These are phyloP conservation scores for Streptopelia turtur DNA, from an alignment of 2,797 vertebrate genomes.

Conservation along the genomic window DNA sequence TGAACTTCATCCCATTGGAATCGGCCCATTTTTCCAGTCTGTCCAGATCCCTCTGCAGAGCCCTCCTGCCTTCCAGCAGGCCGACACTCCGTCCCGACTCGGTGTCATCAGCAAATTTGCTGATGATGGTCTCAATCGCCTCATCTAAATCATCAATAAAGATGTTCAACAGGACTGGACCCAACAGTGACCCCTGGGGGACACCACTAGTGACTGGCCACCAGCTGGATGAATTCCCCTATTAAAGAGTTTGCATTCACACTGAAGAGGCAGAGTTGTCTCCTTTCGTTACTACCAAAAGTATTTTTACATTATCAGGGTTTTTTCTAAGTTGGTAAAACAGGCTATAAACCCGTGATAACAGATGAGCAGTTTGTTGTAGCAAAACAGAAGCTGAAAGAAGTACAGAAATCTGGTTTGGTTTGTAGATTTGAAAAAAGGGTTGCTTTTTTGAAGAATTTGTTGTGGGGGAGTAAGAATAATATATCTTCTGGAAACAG, in stretches of 20 bases:
- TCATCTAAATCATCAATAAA: too few relatives aligned
- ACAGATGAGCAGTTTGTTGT: not conserved
- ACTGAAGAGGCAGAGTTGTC: not conserved
- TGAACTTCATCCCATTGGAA: too few relatives aligned
- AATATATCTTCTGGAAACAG: not conserved
- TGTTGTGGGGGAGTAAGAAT: not conserved
- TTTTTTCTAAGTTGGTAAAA: not conserved
- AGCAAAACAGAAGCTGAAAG: not conserved
- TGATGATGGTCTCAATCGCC: too few relatives aligned
- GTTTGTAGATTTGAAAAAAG: not conserved
- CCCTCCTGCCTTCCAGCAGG: too few relatives aligned
- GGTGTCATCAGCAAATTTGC: too few relatives aligned
- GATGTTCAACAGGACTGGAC: too few relatives aligned
- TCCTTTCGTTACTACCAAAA: not conserved
- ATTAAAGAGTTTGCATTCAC: not conserved
- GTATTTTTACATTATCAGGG: not conserved
- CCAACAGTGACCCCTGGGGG: too few relatives aligned
- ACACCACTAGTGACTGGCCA: too few relatives aligned
- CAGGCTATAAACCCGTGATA: not conserved
- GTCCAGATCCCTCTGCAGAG: too few relatives aligned
- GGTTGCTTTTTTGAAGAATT: not conserved
- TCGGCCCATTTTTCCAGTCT: too few relatives aligned
- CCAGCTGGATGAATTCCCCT: not conserved
- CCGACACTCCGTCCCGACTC: too few relatives aligned
- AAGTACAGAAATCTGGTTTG: not conserved